A percentile compares a stretch with the other conserved stretches of the same genome.
Conservation (phyloP, 2,113 vertebrate species). For the Calypte anna region DNA sequence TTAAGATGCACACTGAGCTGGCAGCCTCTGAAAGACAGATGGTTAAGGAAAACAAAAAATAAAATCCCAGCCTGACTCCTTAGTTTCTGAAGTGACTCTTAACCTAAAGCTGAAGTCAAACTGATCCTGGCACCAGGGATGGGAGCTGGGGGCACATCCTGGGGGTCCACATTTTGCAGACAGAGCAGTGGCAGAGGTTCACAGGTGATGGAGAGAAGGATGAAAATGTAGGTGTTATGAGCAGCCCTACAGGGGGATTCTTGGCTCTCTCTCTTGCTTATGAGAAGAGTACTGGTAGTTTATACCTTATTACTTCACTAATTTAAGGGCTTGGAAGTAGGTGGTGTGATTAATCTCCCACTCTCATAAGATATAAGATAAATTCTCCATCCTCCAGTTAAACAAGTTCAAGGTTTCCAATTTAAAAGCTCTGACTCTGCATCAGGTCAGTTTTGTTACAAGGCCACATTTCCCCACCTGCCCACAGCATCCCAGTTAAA, state of each 20-base stretch:
- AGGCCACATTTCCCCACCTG: not conserved
- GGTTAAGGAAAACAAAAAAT: not conserved
- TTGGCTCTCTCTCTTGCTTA: not conserved
- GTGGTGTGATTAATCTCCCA: not conserved
- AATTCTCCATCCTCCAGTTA: not conserved
- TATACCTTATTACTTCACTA: not conserved
- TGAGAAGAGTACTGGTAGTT: not conserved
- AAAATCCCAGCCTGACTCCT: not conserved
- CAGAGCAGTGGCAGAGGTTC: not conserved
- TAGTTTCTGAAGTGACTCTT: not conserved
- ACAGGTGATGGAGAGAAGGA: not conserved
- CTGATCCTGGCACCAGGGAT: not conserved
- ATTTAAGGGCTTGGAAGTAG: not conserved
- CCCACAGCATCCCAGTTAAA: not conserved
- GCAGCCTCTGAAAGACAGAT: not conserved
- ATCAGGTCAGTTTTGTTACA: not conserved
- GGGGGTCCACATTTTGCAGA: not conserved
- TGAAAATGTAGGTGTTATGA: not conserved
- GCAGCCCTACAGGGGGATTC: not conserved
- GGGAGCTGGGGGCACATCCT: fast-evolving
- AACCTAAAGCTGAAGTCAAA: not conserved
- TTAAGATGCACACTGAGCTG: not conserved
- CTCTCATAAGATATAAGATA: not conserved
- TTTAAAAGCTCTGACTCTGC: not conserved
- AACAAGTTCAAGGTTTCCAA: not conserved